These are phyloP conservation scores for Mirza zaza DNA, from an alignment of 2,113 vertebrate genomes.

Conservation along the genomic window DNA sequence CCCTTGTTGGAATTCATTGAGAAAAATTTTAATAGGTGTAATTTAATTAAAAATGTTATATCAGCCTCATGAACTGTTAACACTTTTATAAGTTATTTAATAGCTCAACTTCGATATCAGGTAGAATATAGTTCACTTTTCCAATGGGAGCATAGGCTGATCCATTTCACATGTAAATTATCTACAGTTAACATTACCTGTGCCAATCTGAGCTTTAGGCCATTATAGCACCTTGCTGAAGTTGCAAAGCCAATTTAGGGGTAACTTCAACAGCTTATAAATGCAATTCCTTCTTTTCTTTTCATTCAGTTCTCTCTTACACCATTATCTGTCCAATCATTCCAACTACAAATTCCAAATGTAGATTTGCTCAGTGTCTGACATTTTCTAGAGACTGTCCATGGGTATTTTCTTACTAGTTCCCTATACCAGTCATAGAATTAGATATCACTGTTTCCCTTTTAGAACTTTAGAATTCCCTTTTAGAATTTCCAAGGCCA, in stretches of 20 bases:
- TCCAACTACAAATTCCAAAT: background rate
- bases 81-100: slow-evolving; percentile 47
- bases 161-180: background rate
- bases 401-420: background rate
- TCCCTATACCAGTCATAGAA: background rate
- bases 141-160: background rate
- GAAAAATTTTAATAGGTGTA: slow-evolving; percentile 51
- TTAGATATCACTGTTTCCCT: background rate
- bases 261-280: background rate
- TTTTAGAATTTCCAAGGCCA: background rate
- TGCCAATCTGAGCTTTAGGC: background rate
- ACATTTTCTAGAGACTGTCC: accelerated
- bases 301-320: background rate
- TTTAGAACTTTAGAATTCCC: background rate
- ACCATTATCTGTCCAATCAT: background rate
- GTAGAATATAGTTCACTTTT: slow-evolving; percentile 46
- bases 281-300: background rate
- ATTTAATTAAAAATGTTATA: slow-evolving; percentile 65
- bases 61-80: slow-evolving; percentile 35
- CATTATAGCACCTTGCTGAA: background rate
- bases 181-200: background rate
- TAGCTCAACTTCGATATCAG: slow-evolving; percentile 49
- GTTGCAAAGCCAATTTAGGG: background rate
- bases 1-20: slow-evolving; percentile 54
- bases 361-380: background rate